Evolutionary conservation across 2,888 invertebrate genomes (phyloP), one percentile per base, ranked within the genome.

Genomic region (Heteromyza rotundicornis): DNA sequence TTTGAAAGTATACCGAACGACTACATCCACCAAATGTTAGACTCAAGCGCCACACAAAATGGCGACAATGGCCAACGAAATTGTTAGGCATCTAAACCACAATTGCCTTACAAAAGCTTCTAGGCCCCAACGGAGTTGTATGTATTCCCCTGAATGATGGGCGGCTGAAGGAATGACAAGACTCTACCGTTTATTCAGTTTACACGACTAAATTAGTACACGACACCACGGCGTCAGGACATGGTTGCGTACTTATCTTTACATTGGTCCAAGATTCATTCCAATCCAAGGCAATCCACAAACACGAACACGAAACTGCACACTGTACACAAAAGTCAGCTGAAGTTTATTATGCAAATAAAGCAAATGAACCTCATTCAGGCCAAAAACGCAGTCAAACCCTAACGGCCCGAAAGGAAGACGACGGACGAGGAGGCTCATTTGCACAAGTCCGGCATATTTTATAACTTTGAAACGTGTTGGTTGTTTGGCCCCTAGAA

Each of bases 351-450:
- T 74, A 75, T 75, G 76, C 77, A 75, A 75, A 75, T 77, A 69
- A 70, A 72, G 71, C 74, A 77, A 75, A 75, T 77, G 77, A 75
- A 75, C 73, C 77, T 71, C 68, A 74, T 77, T 75, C 77, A 77
- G 56, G 24, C 17, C 47, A 47, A n/a, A 67, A 60, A 52, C 51
- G 32, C 36, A n/a, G n/a, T n/a, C 51, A 60, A 70, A n/a, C n/a
- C n/a, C n/a, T n/a, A n/a, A n/a, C n/a, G n/a, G n/a, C n/a, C n/a
- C n/a, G n/a, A n/a, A n/a, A n/a, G n/a, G n/a, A n/a, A 5, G 27
- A 27, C 10, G 27, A 27, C 27, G 27, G 27, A 27, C 27, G 27
- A 27, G 10, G 10, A 10, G 27, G 27, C 27, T 10, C 40, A 40
- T 40, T 40, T 40, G 40, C 40, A 10, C 10, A 23, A 16, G 27